A percentile compares a stretch with the other conserved stretches of the same genome.
Conservation (phyloP, 2,113 vertebrate genomes). For the Miniopterus natalensis region DNA sequence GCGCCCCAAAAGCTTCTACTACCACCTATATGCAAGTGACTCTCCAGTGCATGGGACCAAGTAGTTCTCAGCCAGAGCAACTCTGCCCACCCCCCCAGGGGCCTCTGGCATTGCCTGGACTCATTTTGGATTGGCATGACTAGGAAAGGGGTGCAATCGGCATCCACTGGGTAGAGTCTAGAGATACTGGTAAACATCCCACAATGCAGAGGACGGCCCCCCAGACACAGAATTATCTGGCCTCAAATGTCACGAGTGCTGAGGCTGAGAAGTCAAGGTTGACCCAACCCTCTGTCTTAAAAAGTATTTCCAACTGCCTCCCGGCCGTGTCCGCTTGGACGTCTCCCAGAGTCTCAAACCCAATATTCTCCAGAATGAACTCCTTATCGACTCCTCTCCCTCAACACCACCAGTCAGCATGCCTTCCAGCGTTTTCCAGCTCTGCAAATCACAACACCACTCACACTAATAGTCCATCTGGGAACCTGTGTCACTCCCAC, state of each 20-base stretch:
- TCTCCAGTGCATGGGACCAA: neutral
- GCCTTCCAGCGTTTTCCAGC: neutral
- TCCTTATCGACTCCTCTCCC: too few relatives aligned
- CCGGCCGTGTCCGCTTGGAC: too few relatives aligned
- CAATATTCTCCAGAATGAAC: neutral
- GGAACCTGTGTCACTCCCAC: neutral
- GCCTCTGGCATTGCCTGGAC: neutral
- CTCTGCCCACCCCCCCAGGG: neutral
- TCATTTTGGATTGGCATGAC: neutral
- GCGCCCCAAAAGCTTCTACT: neutral
- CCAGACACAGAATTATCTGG: neutral
- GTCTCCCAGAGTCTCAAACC: neutral
- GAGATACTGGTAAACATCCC: neutral
- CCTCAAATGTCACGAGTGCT: neutral
- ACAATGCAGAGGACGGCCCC: neutral
- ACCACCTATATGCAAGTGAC: too few relatives aligned
- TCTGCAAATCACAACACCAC: neutral
- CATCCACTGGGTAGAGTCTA: neutral
- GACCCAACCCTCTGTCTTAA: neutral
- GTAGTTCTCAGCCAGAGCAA: neutral
- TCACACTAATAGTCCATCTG: neutral
- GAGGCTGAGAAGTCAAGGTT: neutral
- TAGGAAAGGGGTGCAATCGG: neutral
- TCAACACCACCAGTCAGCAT: fast-evolving
- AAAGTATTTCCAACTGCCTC: neutral